Evolutionary conservation across 2,797 vertebrate genomes (phyloP).

Genomic region (Sylvilagus floridanus): DNA sequence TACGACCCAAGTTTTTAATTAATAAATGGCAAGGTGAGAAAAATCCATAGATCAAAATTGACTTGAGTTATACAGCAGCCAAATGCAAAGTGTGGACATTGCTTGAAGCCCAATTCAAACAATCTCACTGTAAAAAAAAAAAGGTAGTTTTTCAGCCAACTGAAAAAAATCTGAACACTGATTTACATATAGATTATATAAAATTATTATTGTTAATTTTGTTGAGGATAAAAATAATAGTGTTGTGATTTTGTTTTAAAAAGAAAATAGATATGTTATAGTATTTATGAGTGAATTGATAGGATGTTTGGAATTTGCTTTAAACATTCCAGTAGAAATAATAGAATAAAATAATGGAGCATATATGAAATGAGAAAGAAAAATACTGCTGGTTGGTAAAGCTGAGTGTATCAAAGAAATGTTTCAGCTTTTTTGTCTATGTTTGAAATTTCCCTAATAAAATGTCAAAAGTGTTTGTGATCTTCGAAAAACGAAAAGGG

Average conservation of each 20-base stretch:
- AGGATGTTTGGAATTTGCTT: not conserved
- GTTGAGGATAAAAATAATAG: not conserved
- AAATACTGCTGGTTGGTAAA: conserved; percentile 1
- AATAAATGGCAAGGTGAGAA: not conserved
- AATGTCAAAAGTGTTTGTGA: conserved; percentile 16
- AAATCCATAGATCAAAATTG: conserved; percentile 8
- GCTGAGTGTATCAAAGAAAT: not conserved
- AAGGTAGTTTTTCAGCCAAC: not conserved
- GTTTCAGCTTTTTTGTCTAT: conserved; percentile 28
- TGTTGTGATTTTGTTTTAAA: conserved; percentile 8
- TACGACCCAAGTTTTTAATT: not conserved
- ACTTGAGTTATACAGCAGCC: not conserved
- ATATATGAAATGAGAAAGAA: conserved; percentile 24
- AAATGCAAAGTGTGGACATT: not conserved
- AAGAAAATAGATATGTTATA: not conserved
- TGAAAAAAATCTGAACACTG: not conserved
- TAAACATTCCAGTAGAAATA: conserved; percentile 33
- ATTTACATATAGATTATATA: not conserved
- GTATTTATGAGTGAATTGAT: not conserved
- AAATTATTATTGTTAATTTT: conserved; percentile 9
- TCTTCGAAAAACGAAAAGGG: conserved; percentile 45
- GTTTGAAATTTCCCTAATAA: conserved; percentile 17
- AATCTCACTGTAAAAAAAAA: not conserved
- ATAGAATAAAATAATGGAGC: not conserved
- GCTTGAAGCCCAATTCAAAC: not conserved